These are phyloP conservation scores for Perdita meconis DNA, from an alignment of 2,888 invertebrate species.

Conservation along the genomic window DNA sequence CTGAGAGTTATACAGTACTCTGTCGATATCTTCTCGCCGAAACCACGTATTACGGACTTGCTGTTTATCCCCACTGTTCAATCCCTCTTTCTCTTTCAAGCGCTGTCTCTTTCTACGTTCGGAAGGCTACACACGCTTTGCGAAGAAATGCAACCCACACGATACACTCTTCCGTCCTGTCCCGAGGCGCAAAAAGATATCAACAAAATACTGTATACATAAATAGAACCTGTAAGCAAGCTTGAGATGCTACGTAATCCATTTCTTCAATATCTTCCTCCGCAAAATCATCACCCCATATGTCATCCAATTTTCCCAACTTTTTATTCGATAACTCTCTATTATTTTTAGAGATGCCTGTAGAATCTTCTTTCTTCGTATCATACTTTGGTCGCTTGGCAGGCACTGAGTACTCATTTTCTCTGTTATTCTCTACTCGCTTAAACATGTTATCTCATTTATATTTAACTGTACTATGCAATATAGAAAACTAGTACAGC, in stretches of 20 bases:
- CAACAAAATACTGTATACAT: background rate
- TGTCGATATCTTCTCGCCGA: no score
- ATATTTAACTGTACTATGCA: background rate
- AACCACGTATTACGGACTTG: no score
- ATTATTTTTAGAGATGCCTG: background rate
- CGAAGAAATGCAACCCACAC: no score
- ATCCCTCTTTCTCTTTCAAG: no score
- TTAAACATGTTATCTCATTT: conserved; percentile 67
- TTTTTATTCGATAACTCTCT: conserved; percentile 28
- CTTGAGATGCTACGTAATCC: conserved; percentile 80
- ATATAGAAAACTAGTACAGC: background rate
- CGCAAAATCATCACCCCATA: conserved; percentile 80
- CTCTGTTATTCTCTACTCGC: conserved; percentile 61
- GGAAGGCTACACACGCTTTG: no score
- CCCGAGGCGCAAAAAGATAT: no score
- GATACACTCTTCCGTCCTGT: no score
- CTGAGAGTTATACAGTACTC: no score
- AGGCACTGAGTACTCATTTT: conserved; percentile 55
- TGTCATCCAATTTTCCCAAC: conserved; percentile 64
- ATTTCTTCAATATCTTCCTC: conserved; percentile 79
- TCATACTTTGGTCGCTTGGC: conserved; percentile 69
- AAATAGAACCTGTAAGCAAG: conserved; percentile 53
- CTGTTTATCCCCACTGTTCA: no score
- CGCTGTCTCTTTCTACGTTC: no score
- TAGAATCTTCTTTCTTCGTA: conserved; percentile 6